Evolutionary conservation across 2,888 invertebrate species (phyloP).

Genomic region (Apamea sordens): DNA sequence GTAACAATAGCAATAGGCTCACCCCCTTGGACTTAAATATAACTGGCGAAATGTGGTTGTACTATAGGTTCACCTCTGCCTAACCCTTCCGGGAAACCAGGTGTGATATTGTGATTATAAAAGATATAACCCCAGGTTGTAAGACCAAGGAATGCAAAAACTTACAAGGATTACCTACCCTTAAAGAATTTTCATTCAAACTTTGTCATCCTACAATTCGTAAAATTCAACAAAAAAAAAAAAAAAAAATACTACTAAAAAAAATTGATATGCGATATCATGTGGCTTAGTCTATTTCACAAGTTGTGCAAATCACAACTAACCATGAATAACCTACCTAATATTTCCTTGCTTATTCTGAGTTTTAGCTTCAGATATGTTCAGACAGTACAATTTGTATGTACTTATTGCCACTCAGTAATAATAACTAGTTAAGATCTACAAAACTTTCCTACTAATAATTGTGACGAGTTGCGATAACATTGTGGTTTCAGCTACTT

Average conservation of each 20-base stretch:
- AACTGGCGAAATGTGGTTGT: not conserved
- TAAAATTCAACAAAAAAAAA: not conserved
- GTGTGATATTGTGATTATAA: not conserved
- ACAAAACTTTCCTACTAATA: constrained; percentile 15
- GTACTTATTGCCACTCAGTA: not conserved
- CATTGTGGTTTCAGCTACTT: constrained; percentile 57
- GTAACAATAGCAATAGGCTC: not conserved
- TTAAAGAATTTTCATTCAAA: not conserved
- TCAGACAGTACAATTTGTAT: not conserved
- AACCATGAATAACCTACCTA: not conserved
- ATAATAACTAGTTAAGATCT: not conserved
- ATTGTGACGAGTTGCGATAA: constrained; percentile 47
- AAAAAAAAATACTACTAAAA: not conserved
- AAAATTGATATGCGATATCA: not conserved
- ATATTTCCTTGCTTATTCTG: not conserved
- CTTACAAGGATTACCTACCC: not conserved
- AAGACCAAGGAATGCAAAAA: not conserved
- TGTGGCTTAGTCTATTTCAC: not conserved
- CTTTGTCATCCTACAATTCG: not conserved
- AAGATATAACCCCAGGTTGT: not conserved
- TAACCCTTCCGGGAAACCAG: not conserved
- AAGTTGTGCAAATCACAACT: not conserved
- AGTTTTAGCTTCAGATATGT: constrained; percentile 5
- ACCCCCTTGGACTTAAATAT: not conserved
- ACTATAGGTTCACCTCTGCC: not conserved